A percentile compares a stretch with the other conserved stretches of the same genome.
Evolutionary conservation across 2,888 invertebrate genomes (phyloP).

Genomic region (Podotricha telesiphe): DNA sequence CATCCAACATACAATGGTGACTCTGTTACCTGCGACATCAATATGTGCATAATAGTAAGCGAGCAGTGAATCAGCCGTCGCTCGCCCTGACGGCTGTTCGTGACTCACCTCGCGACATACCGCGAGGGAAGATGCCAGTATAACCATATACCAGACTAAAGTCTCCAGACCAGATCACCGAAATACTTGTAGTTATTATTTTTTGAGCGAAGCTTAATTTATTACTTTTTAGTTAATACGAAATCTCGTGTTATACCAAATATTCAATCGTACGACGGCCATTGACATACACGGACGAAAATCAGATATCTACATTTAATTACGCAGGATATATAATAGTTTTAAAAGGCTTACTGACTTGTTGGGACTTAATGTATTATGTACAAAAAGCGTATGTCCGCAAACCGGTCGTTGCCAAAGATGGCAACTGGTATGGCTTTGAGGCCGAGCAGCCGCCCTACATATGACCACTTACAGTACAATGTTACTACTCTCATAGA

Average conservation of each 20-base stretch:
- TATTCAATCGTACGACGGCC: background rate
- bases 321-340: conserved; percentile 51
- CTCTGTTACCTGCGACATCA: conserved; percentile 79
- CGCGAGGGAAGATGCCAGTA: conserved; percentile 56
- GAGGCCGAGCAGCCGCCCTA: conserved; percentile 69
- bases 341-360: conserved; percentile 22
- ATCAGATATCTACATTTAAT: conserved; percentile 55
- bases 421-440: conserved; percentile 75
- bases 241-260: background rate
- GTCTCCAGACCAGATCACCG: conserved; percentile 22
- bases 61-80: conserved; percentile 60
- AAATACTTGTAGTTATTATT: conserved; percentile 6
- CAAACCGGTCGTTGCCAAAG: conserved; percentile 79
- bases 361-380: conserved; percentile 62
- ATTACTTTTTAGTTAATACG: background rate
- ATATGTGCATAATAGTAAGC: conserved; percentile 77
- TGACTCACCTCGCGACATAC: conserved; percentile 51
- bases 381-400: conserved; percentile 60
- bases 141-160: conserved; percentile 64
- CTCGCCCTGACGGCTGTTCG: conserved; percentile 54
- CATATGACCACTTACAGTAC: conserved; percentile 57
- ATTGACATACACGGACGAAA: conserved; percentile 47
- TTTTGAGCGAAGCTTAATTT: background rate
- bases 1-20: conserved; percentile 77
- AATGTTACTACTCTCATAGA: conserved; percentile 47